Base-by-base conservation (phyloP, 2,888 invertebrate genomes). In the Furcula furcula region DNA sequence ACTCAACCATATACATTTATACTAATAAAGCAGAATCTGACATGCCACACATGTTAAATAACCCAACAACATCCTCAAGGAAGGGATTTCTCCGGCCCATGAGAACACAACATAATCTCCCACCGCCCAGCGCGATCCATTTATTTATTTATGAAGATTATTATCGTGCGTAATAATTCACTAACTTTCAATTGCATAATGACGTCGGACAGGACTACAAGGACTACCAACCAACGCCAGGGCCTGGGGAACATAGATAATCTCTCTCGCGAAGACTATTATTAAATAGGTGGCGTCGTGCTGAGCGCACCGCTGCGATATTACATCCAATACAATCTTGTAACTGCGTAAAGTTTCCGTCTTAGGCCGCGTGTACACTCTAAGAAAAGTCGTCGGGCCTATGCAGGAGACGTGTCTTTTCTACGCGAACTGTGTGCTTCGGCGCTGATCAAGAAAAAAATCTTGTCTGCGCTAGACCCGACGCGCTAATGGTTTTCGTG, bases 181-280 rank as follows among this genome's bases (percentile, higher is more conserved):
- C 82, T 83, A 86, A 87, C 82, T 84, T 88, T 88, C 88, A 88
- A 88, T 88, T 87, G 88, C 87, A 82, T 88, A 87, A 88, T 87
- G 83, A 84, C 66, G 78, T 80, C 78, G 62, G 82, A 82, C 82
- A 77, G 68, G 62, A 77, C 83, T 84, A 84, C 85, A 69, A 83
- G 69, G 62, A 40, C 46, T 50, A 53, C 56, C 32, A 40, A 46
- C 41, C 39, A 46, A 39, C 38, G 55, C 46, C 15, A 28, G 30
- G 27, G 16, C 27, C 26, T 20, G 13, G 13, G 21, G 31, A 48
- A 56, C 34, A 55, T 65, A 77, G 86, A 85, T 86, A 81, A 86
- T 86, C 86, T 84, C 65, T 69, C 46, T 48, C 53, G 64, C 57
- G 65, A 70, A 67, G 66, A 79, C 85, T 83, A 77, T 82, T 82